phyloP scores from a whole-genome alignment of 2,113 vertebrate species.

The Silurus meridionalis region DNA sequence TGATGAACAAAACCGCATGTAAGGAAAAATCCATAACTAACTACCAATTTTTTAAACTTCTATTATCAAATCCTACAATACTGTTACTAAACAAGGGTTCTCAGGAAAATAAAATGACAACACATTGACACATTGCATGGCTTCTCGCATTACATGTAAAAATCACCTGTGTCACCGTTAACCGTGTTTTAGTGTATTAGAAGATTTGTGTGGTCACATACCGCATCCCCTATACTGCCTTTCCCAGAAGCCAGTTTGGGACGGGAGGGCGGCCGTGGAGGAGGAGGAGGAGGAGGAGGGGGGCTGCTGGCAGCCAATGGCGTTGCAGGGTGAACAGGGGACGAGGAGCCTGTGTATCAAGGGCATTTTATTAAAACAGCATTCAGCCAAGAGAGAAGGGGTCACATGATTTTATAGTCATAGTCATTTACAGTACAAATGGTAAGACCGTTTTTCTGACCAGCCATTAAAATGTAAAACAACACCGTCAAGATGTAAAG shows the following conservation, averaged over 20 bases:
- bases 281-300: constrained; percentile 84
- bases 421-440: neutral
- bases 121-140: neutral
- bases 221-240: constrained; percentile 79
- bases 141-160: neutral
- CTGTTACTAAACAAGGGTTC: neutral
- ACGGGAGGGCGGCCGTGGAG: constrained; percentile 87
- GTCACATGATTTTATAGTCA: constrained; percentile 8
- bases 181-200: neutral
- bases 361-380: constrained; percentile 38
- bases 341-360: constrained; percentile 80
- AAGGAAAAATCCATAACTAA: neutral
- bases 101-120: neutral
- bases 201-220: constrained; percentile 64
- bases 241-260: constrained; percentile 93
- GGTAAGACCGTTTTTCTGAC: neutral
- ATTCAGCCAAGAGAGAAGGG: neutral
- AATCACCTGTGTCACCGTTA: neutral
- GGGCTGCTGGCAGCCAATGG: constrained; percentile 76
- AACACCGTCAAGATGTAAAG: neutral
- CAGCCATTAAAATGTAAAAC: neutral
- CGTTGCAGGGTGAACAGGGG: constrained; percentile 84
- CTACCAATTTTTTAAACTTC: neutral
- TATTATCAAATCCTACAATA: neutral
- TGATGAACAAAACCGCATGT: too few species aligned